Evolutionary conservation across 2,113 vertebrate genomes (phyloP), one percentile per base, ranked within the genome.

Genomic region (Typhlomys cinereus): DNA sequence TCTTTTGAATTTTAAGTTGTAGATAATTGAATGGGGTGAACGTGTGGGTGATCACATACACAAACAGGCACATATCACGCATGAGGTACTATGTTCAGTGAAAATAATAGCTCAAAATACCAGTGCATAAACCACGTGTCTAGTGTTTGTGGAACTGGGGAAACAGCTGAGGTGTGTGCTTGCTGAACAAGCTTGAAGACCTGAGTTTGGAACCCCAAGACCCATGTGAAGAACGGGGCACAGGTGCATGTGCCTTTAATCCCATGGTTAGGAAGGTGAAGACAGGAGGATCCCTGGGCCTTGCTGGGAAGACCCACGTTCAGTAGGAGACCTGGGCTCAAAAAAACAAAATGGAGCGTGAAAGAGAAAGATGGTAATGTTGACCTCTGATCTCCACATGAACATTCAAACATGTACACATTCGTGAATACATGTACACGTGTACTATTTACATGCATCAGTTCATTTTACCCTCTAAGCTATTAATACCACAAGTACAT

Each of bases 391-490:
- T 20, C 59, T 52, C n/a, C 64, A 54, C 44, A 36, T n/a, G 12
- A 44, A 34, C n/a, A 89, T 31, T 78, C 50, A n/a, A 20, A 78
- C 48, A 67, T 31, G 14, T 17, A 75, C 27, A 29, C 13, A n/a
- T 17, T 11, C 34, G 34, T n/a, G 66, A 34, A 84, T n/a, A 27
- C 39, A 89, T 20, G 73, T 25, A 23, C 36, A 50, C 29, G 34
- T 4, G 20, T 34, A 67, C 70, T 34, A 34, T 34, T 59, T 66
- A 44, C 6, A 8, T 57, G 10, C 11, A 15, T 85, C 76, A 62
- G 69, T 39, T 94, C 64, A 66, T 85, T 90, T 88, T 34, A 41
- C 67, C 29, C 34, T 88, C 62, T 91, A 82, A 94, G 61, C n/a
- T 69, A 1, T 76, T 54, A 71, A 9, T 17, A 67, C 39, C 74